These are phyloP conservation scores for Gnathonemus longibarbis DNA, from an alignment of 2,113 vertebrate genomes.

Conservation along the genomic window DNA sequence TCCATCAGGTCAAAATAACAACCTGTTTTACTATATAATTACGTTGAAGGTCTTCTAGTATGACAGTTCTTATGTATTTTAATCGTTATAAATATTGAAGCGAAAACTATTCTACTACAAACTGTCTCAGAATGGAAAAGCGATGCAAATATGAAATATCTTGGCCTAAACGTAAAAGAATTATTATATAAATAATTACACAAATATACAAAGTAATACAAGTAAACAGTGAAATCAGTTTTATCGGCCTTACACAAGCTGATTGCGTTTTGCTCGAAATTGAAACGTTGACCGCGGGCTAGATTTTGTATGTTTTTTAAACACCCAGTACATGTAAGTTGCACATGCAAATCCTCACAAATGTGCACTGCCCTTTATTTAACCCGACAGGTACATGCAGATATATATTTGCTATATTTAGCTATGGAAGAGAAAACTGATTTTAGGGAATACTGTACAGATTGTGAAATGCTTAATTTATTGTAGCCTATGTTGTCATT, in stretches of 20 bases:
- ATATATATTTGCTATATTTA: neutral
- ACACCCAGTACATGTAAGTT: conserved; percentile 13
- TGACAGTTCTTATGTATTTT: neutral
- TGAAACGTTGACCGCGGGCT: neutral
- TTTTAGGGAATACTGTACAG: neutral
- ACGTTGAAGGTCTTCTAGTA: neutral
- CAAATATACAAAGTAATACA: neutral
- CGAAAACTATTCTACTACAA: neutral
- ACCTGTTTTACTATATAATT: neutral
- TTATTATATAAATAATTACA: neutral
- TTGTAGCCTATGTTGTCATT: neutral
- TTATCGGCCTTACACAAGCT: neutral
- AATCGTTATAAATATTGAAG: neutral
- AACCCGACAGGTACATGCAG: conserved; percentile 27
- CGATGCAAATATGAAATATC: neutral
- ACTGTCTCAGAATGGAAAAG: neutral
- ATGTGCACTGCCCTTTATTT: conserved; percentile 21
- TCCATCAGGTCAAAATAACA: neutral
- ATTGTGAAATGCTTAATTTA: neutral
- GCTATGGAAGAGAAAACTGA: neutral
- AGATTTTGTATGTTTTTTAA: conserved; percentile 4
- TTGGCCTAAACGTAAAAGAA: neutral
- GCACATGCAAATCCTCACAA: conserved; percentile 24
- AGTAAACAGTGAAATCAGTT: neutral
- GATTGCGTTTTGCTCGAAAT: neutral